These are phyloP conservation scores for Takifugu bimaculatus DNA, from an alignment of 2,113 vertebrate genomes.

Conservation along the genomic window DNA sequence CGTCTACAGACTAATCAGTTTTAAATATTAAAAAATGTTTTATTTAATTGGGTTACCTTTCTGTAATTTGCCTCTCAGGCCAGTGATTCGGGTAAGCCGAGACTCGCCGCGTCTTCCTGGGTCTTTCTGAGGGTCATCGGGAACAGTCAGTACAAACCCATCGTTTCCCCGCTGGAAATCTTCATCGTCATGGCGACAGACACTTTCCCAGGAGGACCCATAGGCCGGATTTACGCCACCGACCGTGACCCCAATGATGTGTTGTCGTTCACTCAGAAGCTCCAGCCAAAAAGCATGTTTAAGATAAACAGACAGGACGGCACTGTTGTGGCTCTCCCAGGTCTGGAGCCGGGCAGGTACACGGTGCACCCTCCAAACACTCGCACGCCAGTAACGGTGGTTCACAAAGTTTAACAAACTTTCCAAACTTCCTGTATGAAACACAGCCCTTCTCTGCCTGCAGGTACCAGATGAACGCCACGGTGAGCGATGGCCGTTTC, in stretches of 20 bases:
- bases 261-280: constrained; percentile 83
- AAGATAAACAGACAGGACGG: constrained; percentile 88
- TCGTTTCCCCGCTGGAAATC: constrained; percentile 88
- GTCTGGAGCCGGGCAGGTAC: constrained; percentile 87
- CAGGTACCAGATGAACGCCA: constrained; percentile 88
- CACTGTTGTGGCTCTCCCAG: constrained; percentile 86
- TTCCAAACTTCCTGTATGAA: neutral
- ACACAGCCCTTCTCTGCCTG: neutral
- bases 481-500: constrained; percentile 91
- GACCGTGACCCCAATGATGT: constrained; percentile 89
- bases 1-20: too few species aligned
- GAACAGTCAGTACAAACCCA: constrained; percentile 89
- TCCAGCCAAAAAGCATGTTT: constrained; percentile 85
- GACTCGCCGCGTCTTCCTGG: constrained; percentile 82
- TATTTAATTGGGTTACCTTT: neutral
- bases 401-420: neutral
- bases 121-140: constrained; percentile 87
- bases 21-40: neutral
- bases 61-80: constrained; percentile 70
- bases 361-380: neutral
- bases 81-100: constrained; percentile 88
- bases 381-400: neutral
- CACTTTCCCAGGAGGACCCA: constrained; percentile 88
- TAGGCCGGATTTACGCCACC: constrained; percentile 88
- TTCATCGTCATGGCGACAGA: constrained; percentile 90